These are phyloP conservation scores for Drosophila mercatorum DNA, from an alignment of 2,888 invertebrate species.

Conservation along the genomic window DNA sequence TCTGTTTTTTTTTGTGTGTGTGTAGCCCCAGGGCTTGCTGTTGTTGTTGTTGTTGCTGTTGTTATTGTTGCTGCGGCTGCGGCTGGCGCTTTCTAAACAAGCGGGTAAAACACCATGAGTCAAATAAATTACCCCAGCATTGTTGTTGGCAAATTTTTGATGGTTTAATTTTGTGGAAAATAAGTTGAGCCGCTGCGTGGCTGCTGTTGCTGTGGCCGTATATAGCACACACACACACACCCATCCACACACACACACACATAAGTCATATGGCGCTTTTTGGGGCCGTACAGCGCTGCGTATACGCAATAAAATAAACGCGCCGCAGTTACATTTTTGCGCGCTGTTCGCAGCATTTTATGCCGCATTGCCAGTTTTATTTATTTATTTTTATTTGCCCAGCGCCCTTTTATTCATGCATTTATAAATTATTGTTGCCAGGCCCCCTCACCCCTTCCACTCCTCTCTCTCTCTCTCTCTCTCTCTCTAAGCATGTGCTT, in stretches of 20 bases:
- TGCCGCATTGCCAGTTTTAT: constrained; percentile 81
- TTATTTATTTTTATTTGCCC: constrained; percentile 75
- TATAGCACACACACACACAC: constrained; percentile 52
- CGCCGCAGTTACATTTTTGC: constrained; percentile 71
- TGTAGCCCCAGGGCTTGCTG: constrained; percentile 30
- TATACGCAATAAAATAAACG: constrained; percentile 79
- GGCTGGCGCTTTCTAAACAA: constrained; percentile 70
- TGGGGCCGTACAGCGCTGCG: constrained; percentile 44
- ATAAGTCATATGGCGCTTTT: constrained; percentile 47
- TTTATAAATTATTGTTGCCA: constrained; percentile 78
- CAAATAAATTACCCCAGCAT: constrained; percentile 80
- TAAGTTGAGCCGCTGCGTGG: constrained; percentile 77
- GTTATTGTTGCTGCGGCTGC: constrained; percentile 54
- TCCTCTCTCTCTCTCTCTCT: constrained; percentile 1
- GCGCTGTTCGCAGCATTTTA: constrained; percentile 65
- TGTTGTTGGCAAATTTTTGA: constrained; percentile 82
- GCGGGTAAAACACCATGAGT: constrained; percentile 73
- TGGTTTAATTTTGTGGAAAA: constrained; percentile 82
- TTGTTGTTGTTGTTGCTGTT: constrained; percentile 32
- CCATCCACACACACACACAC: constrained; percentile 15
- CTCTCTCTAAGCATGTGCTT: constrained; percentile 45
- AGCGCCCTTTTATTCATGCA: constrained; percentile 75
- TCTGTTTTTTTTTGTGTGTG: constrained; percentile 20
- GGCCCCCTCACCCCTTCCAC: too few species aligned
- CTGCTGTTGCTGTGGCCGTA: constrained; percentile 70